Evolutionary conservation across 2,113 vertebrate genomes (phyloP).

Genomic region (Oreochromis niloticus): DNA sequence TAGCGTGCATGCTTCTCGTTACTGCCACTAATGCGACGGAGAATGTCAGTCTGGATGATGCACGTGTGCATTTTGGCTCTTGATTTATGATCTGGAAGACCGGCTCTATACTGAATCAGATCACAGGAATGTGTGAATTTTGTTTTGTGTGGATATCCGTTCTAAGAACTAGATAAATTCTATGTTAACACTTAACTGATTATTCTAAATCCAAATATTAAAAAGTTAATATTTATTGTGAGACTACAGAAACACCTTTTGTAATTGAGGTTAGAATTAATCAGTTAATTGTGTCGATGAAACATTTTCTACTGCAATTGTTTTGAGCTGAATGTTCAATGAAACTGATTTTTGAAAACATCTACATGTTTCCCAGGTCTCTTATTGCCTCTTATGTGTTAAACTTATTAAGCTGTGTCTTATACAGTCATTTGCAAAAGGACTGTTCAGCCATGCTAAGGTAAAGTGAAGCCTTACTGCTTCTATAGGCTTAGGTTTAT

Average conservation of each 20-base stretch:
- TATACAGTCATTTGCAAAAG: not conserved
- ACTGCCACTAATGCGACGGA: not conserved
- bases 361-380: not conserved
- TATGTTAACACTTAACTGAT: not conserved
- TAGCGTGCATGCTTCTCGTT: not conserved
- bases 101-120: not conserved
- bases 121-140: not conserved
- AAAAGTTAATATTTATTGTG: not conserved
- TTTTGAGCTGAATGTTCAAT: slow-evolving; percentile 55
- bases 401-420: not conserved
- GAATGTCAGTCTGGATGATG: not conserved
- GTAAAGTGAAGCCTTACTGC: not conserved
- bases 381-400: not conserved
- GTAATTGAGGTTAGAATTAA: slow-evolving; percentile 1
- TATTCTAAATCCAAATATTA: not conserved
- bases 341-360: slow-evolving; percentile 39
- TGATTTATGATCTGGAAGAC: not conserved
- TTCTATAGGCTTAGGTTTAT: not conserved
- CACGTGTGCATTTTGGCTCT: not conserved
- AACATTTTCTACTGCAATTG: slow-evolving; percentile 26
- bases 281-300: not conserved
- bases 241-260: not conserved
- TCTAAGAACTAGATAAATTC: not conserved
- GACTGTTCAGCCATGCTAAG: not conserved
- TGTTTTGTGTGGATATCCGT: not conserved